Base-by-base conservation (phyloP, 30 jellyfish, hydroid and myxozoan species). In the Aurelia sp. region DNA sequence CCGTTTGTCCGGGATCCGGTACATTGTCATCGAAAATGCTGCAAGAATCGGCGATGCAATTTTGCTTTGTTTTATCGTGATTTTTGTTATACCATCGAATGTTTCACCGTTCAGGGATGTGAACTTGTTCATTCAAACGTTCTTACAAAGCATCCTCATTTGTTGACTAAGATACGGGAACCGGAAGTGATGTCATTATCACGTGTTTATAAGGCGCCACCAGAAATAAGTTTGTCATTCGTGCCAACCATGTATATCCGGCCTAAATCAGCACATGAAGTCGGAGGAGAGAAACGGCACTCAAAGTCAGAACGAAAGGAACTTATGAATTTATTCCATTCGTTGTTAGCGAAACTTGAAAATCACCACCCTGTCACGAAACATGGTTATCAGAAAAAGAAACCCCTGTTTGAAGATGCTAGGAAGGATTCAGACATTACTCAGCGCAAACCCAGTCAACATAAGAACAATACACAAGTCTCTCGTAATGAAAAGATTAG, bases 51-150 rank as follows among this genome's bases (percentile, higher is more conserved):
- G 16, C 74, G 92, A 60, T 95, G 99, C 81, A 81, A 90, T 61
- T 87, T 85, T 67, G 99, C 99, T 15, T 53, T 95, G 97, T 79
- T 78, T 60, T 89, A 90, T 63, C 73, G 88, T 22, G 94, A 81
- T 22, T 90, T 90, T 66, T 95, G 99, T 67, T 95, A 90, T 55
- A 76, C 80, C 53, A 87, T 95, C 13, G 90, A 95, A 63, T 95
- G 99, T 52, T 74, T 79, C 77, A 57, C 80, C 21, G 81, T 63
- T 27, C 53, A 58, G 3, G 75, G 92, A 16, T 95, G 99, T 53
- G 66, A 80, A 41, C 89, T 92, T 8, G 96, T 79, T 3, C 72
- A 88, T 8, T 60, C 95, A 7, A 83, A 61, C 8, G 40, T 69
- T 31, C 57, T 27, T 30, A 73, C 85, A 57, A 53, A 59, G 38